phyloP scores from a whole-genome alignment of 2,113 vertebrate genomes.

The Caretta caretta region DNA sequence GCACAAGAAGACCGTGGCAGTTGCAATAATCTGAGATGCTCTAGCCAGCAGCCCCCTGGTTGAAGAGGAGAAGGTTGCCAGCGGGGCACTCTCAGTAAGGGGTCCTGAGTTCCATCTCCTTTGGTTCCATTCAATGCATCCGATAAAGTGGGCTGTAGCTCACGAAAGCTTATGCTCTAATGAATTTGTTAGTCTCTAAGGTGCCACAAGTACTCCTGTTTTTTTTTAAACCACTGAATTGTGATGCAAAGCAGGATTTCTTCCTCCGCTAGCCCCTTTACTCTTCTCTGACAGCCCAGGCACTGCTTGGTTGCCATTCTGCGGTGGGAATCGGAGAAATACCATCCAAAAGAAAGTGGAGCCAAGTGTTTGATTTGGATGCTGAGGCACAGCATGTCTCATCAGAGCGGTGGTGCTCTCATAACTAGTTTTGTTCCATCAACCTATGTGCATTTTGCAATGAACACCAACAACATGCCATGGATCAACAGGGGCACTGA shows the following conservation, averaged over 20 bases:
- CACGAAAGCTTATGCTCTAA: no score
- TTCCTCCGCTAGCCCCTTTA: not conserved
- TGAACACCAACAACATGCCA: conserved; percentile 48
- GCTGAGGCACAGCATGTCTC: conserved; percentile 33
- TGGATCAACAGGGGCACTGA: conserved; percentile 26
- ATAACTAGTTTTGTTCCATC: conserved; percentile 56
- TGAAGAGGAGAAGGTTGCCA: not conserved
- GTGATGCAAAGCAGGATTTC: not conserved
- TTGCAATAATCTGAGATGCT: not conserved
- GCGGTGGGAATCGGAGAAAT: conserved; percentile 59
- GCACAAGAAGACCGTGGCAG: not conserved
- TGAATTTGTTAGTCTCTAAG: no score
- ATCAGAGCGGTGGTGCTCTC: conserved; percentile 44
- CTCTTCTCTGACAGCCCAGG: conserved; percentile 31
- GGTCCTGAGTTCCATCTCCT: conserved; percentile 22
- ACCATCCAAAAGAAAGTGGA: conserved; percentile 51
- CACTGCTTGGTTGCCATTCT: conserved; percentile 50
- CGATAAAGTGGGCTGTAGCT: no score
- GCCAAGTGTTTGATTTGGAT: conserved; percentile 72
- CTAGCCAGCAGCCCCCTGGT: not conserved
- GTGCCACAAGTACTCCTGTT: no score
- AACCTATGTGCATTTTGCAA: conserved; percentile 44
- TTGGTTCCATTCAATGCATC: not conserved
- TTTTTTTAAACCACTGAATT: not conserved
- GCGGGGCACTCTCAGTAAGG: not conserved